Evolutionary conservation across 2,797 vertebrate genomes (phyloP).

Genomic region (Allobates femoralis): DNA sequence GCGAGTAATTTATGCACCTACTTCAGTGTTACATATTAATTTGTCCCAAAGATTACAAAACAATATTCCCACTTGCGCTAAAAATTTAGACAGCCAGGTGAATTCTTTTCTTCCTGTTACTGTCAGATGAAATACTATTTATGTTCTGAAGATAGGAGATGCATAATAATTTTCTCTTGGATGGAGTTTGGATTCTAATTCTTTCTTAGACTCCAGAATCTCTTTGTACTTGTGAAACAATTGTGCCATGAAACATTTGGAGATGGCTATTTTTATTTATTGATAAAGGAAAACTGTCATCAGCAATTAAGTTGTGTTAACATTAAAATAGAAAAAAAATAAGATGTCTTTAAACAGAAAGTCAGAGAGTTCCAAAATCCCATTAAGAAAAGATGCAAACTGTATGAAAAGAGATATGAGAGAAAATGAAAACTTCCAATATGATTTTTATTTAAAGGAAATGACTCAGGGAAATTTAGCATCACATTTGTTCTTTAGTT

Average conservation of each 20-base stretch:
- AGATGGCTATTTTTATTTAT: constrained; percentile 55
- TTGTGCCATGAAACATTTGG: constrained; percentile 43
- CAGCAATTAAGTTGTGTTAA: constrained; percentile 64
- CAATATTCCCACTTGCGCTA: constrained; percentile 57
- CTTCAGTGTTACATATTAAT: constrained; percentile 47
- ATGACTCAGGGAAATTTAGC: constrained; percentile 28
- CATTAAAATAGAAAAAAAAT: constrained; percentile 35
- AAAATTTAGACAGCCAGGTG: constrained; percentile 47
- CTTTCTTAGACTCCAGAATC: constrained; percentile 2
- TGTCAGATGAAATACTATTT: constrained; percentile 55
- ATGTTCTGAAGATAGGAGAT: constrained; percentile 40
- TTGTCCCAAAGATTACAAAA: constrained; percentile 61
- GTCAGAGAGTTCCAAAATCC: constrained; percentile 58
- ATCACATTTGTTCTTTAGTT: constrained; percentile 30
- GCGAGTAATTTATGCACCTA: constrained; percentile 53
- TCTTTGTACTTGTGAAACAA: constrained; percentile 53
- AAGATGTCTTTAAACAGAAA: constrained; percentile 22
- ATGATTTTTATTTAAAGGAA: constrained; percentile 20
- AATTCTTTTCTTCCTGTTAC: constrained; percentile 36
- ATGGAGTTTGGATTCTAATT: constrained; percentile 5
- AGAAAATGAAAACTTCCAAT: neutral
- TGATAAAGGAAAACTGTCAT: constrained; percentile 58
- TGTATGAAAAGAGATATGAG: constrained; percentile 62
- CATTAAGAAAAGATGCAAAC: constrained; percentile 64
- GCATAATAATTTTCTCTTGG: constrained; percentile 42